Conservation (phyloP, 2,797 vertebrate species). For the Neomorphus geoffroyi region DNA sequence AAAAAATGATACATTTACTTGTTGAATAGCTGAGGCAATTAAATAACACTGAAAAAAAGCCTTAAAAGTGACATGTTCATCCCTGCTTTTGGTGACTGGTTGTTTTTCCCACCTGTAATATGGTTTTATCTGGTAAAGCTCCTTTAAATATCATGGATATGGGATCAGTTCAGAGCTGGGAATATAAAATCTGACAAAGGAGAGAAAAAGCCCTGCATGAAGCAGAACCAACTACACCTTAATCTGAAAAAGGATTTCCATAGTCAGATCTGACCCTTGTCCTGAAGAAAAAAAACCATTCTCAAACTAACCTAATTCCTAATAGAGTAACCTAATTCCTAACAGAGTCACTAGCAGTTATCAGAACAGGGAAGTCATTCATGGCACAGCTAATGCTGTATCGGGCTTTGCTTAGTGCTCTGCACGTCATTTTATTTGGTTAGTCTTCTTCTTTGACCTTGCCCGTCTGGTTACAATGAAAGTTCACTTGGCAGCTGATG, state of each 20-base stretch:
- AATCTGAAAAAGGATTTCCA: background rate
- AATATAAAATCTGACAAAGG: background rate
- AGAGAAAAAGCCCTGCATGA: background rate
- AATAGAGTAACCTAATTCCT: background rate
- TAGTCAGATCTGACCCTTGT: background rate
- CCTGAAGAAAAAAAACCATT: background rate
- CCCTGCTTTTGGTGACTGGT: background rate
- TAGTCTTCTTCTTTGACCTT: constrained; percentile 12
- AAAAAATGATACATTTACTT: background rate
- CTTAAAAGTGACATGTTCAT: background rate
- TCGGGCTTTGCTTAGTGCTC: background rate
- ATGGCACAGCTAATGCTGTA: background rate
- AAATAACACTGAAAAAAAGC: background rate
- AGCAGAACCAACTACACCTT: background rate
- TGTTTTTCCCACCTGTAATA: background rate
- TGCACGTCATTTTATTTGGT: background rate
- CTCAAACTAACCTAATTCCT: background rate
- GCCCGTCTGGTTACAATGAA: background rate
- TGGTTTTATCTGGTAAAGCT: background rate
- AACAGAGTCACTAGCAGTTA: background rate
- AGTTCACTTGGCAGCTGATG: background rate
- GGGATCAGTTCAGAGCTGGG: background rate
- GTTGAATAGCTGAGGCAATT: background rate
- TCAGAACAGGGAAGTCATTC: background rate
- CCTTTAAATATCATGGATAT: background rate